phyloP scores from a whole-genome alignment of 2,888 invertebrate species.

The Erpobdella octoculata region DNA sequence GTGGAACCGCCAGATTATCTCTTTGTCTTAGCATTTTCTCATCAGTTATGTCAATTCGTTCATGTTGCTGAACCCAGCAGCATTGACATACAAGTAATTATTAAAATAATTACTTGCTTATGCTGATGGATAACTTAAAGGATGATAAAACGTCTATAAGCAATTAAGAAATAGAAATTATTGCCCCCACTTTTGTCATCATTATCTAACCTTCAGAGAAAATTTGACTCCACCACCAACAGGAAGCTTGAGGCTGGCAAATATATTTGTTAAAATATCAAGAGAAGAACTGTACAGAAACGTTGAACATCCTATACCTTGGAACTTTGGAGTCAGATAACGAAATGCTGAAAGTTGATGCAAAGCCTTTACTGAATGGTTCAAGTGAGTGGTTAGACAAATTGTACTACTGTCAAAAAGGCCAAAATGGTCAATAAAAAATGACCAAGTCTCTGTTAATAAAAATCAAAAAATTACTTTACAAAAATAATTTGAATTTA shows the following conservation, averaged over 20 bases:
- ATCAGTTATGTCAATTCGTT: too few relatives aligned
- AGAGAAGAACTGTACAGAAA: background rate
- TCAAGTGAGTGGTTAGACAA: background rate
- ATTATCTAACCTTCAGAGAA: background rate
- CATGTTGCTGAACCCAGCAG: too few relatives aligned
- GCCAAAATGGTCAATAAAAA: background rate
- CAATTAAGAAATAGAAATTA: too few relatives aligned
- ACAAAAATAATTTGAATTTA: too few relatives aligned
- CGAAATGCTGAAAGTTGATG: background rate
- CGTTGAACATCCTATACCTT: slow-evolving; percentile 13
- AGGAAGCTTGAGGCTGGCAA: background rate
- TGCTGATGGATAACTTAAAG: too few relatives aligned
- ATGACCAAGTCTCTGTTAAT: background rate
- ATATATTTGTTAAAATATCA: background rate
- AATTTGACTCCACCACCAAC: slow-evolving; percentile 13
- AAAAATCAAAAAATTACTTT: too few relatives aligned
- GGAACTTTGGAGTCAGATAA: background rate
- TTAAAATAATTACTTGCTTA: too few relatives aligned
- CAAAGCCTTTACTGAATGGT: background rate
- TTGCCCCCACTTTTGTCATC: slow-evolving; percentile 1
- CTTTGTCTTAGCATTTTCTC: too few relatives aligned
- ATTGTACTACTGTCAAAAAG: slow-evolving; percentile 14
- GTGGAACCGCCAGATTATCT: too few relatives aligned
- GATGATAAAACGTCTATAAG: too few relatives aligned
- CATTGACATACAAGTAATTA: too few relatives aligned